Evolutionary conservation across 53 echinoderm and acorn worm genomes (phyloP).

Genomic region (Stichopus horrens): DNA sequence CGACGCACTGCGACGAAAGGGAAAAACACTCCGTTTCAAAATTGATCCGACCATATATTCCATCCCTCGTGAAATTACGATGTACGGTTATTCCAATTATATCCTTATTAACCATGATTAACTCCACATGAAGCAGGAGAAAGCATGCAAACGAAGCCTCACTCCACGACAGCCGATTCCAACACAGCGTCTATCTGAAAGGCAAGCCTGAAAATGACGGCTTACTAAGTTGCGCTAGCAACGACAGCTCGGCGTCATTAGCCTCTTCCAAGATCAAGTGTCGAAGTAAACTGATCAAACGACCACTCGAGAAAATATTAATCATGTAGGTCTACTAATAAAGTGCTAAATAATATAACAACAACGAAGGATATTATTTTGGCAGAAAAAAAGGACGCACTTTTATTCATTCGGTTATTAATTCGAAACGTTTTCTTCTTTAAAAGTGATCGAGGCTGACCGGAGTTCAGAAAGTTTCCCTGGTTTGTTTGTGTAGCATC

Average conservation of each 20-base stretch:
- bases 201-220: constrained; percentile 47
- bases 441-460: constrained; percentile 59
- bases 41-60: constrained; percentile 30
- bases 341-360: constrained; percentile 14
- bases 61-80: constrained; percentile 11
- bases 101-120: constrained; percentile 22
- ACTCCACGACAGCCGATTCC: constrained; percentile 21
- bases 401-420: constrained; percentile 27
- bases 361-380: constrained; percentile 17
- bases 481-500: constrained; percentile 59
- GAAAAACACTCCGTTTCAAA: neutral
- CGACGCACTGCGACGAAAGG: constrained; percentile 47
- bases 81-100: constrained; percentile 13
- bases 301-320: constrained; percentile 15
- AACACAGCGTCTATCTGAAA: constrained; percentile 54
- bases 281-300: neutral
- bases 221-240: constrained; percentile 54
- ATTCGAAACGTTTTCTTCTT: constrained; percentile 15
- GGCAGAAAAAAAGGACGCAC: neutral
- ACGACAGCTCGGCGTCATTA: constrained; percentile 50
- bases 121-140: constrained; percentile 23
- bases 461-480: constrained; percentile 54
- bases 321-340: constrained; percentile 1
- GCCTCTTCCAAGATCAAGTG: constrained; percentile 46
- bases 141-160: constrained; percentile 5